These are phyloP conservation scores for Brachionus sp. DNA, from an alignment of 1,140 invertebrate species.

Conservation along the genomic window DNA sequence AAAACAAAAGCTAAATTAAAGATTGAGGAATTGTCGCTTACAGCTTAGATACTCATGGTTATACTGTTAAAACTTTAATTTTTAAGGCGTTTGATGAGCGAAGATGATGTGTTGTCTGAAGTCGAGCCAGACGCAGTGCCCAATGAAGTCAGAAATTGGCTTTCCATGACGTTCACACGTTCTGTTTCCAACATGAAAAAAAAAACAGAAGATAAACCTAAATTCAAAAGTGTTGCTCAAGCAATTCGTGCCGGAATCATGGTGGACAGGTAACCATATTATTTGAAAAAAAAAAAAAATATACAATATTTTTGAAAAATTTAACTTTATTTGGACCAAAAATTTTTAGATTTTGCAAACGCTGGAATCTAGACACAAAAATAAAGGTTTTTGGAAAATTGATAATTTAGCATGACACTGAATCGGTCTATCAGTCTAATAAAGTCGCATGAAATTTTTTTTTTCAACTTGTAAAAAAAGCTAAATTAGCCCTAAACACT, in stretches of 20 bases:
- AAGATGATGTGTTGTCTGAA: constrained; percentile 84
- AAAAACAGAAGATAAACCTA: constrained; percentile 62
- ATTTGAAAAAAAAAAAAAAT: not conserved
- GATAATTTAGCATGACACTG: not conserved
- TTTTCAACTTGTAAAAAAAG: not conserved
- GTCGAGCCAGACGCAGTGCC: constrained; percentile 92
- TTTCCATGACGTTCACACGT: constrained; percentile 92
- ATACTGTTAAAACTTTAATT: not conserved
- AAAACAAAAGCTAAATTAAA: constrained; percentile 17
- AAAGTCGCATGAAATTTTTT: not conserved
- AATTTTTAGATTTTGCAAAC: not conserved
- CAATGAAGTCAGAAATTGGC: constrained; percentile 89
- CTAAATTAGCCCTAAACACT: not conserved
- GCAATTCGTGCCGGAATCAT: constrained; percentile 94
- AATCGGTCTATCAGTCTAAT: not conserved
- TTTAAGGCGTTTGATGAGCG: constrained; percentile 62
- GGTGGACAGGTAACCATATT: constrained; percentile 72
- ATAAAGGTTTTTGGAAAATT: not conserved
- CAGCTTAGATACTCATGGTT: not conserved
- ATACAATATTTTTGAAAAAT: not conserved
- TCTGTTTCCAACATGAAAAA: constrained; percentile 58
- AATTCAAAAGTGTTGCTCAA: constrained; percentile 89
- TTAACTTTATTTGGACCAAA: not conserved
- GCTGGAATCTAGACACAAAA: not conserved
- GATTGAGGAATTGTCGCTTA: not conserved